Percentiles rank a stretch among this genome's conserved stretches.
Evolutionary conservation across 2,888 invertebrate species (phyloP).

Genomic region (Epinotia bilunana): DNA sequence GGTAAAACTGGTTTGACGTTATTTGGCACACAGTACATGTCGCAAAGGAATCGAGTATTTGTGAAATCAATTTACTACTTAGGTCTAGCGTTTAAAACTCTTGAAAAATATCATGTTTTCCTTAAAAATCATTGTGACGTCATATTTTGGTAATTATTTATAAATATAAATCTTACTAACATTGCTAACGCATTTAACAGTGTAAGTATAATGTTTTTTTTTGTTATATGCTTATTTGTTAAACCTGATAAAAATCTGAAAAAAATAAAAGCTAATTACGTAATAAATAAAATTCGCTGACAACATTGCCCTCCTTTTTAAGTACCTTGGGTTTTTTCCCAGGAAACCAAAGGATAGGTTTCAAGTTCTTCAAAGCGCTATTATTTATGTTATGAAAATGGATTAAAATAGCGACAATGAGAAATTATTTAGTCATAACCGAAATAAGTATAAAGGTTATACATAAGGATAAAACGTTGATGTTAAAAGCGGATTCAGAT

Average conservation of each 20-base stretch:
- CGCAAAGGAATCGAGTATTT: slow-evolving; percentile 38
- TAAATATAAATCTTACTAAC: not conserved
- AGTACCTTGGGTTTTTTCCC: not conserved
- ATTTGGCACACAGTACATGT: slow-evolving; percentile 35
- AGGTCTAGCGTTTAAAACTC: slow-evolving; percentile 14
- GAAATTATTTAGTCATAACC: not conserved
- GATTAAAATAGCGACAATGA: not conserved
- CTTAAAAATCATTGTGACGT: not conserved
- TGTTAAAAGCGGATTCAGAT: slow-evolving; percentile 4
- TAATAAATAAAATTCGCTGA: not conserved
- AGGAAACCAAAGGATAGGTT: not conserved
- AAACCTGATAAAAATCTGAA: not conserved
- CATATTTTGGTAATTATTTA: not conserved
- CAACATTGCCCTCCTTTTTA: not conserved
- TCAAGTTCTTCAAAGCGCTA: not conserved
- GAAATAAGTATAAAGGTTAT: slow-evolving; percentile 1
- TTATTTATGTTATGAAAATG: not conserved
- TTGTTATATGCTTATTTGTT: not conserved
- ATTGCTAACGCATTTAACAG: not conserved
- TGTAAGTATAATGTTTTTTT: not conserved
- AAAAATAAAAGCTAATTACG: not conserved
- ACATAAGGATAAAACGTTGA: slow-evolving; percentile 9
- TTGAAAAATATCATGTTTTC: not conserved
- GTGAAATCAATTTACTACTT: slow-evolving; percentile 28
- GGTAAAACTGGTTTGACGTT: slow-evolving; percentile 26